Evolutionary conservation across 2,797 vertebrate genomes (phyloP).

Genomic region (Enteromius argenteus): DNA sequence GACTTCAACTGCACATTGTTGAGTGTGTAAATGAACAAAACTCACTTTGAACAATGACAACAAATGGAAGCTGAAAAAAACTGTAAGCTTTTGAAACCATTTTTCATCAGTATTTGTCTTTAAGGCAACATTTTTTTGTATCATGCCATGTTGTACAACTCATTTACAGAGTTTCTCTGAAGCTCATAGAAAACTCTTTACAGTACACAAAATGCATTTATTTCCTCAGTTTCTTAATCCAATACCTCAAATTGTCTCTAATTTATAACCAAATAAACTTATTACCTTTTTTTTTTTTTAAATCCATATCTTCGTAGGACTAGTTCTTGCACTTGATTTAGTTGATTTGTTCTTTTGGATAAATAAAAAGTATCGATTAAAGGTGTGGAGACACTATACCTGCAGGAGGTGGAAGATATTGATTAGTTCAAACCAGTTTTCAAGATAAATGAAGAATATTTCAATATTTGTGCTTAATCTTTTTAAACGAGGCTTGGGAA

Average conservation of each 20-base stretch:
- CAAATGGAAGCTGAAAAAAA: conserved; percentile 20
- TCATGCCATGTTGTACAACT: conserved; percentile 11
- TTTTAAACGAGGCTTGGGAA: background rate
- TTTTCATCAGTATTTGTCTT: background rate
- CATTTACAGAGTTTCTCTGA: background rate
- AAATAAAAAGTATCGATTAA: background rate
- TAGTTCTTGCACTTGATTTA: background rate
- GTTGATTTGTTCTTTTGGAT: background rate
- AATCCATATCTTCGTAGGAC: background rate
- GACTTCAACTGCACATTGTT: conserved; percentile 39
- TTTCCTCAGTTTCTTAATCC: background rate
- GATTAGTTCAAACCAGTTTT: conserved; percentile 3
- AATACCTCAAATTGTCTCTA: background rate
- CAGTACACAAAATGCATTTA: background rate
- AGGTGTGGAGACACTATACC: background rate
- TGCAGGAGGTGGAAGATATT: background rate
- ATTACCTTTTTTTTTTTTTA: background rate
- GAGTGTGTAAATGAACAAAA: conserved; percentile 43
- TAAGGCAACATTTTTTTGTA: background rate
- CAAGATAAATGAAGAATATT: background rate
- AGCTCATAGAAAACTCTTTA: background rate
- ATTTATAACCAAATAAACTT: conserved; percentile 5
- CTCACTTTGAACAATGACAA: conserved; percentile 31
- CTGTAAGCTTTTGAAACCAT: background rate
- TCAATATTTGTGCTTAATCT: background rate